Percentiles rank a stretch among this genome's conserved stretches.
phyloP scores from a whole-genome alignment of 2,113 vertebrate species.

The Pavo muticus region DNA sequence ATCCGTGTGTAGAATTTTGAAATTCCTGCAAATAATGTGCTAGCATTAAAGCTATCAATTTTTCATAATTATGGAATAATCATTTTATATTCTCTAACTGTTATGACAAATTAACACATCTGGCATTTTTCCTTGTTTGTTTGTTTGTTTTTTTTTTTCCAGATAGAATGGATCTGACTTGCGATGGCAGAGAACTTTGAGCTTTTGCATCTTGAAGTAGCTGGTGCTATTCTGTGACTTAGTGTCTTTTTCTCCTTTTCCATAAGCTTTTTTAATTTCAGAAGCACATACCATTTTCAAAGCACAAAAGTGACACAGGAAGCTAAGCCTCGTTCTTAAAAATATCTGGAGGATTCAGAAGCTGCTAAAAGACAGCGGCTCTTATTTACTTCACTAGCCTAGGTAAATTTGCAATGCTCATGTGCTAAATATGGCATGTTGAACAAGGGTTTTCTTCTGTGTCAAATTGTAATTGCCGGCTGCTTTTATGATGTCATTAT shows the following conservation, averaged over 20 bases:
- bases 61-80: background rate
- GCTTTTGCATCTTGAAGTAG: background rate
- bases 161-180: background rate
- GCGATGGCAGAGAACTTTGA: background rate
- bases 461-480: background rate
- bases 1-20: background rate
- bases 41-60: background rate
- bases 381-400: background rate
- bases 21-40: accelerated
- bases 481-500: background rate
- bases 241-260: background rate
- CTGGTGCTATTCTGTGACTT: background rate
- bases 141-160: background rate
- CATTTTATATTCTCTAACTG: background rate
- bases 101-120: background rate
- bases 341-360: background rate
- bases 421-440: background rate
- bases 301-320: background rate
- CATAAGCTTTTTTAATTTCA: background rate
- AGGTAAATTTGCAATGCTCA: background rate
- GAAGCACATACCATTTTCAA: accelerated
- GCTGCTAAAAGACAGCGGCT: background rate
- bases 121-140: background rate
- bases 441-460: background rate
- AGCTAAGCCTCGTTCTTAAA: background rate